Evolutionary conservation across 2,888 invertebrate genomes (phyloP).

Genomic region (Morinoia aosen): DNA sequence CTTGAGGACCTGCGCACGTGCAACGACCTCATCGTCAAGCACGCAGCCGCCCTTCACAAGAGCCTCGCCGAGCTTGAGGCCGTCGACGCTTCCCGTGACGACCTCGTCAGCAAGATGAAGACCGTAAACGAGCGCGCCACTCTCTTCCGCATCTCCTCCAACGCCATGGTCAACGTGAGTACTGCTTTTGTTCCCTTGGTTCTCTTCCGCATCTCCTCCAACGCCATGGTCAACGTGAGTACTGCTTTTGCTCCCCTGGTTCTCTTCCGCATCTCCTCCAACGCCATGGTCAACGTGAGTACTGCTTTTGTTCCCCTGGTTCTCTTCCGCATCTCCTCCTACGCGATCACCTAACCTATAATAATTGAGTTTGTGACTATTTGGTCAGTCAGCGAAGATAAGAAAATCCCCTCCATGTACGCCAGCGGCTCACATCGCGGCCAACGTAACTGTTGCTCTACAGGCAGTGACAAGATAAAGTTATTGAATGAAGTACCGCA

Average conservation of each 20-base stretch:
- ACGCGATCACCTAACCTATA: conserved; percentile 84
- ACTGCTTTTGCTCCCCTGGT: neutral
- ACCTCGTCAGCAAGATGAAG: conserved; percentile 83
- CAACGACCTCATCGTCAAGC: conserved; percentile 90
- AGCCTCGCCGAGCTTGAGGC: conserved; percentile 84
- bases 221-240: conserved; percentile 95
- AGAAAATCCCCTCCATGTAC: too few species aligned
- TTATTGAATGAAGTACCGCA: too few species aligned
- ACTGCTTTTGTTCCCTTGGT: neutral
- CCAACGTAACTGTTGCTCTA: too few species aligned
- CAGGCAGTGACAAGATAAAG: too few species aligned
- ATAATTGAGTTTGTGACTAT: too few species aligned
- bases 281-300: conserved; percentile 95
- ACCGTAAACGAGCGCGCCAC: conserved; percentile 93
- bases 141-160: conserved; percentile 94
- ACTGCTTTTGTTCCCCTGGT: neutral
- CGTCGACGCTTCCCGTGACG: conserved; percentile 75
- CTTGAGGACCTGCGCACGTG: conserved; percentile 93
- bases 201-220: conserved; percentile 94
- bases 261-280: conserved; percentile 90
- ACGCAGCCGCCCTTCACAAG: conserved; percentile 85
- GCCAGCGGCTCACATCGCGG: too few species aligned
- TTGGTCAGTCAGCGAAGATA: too few species aligned
- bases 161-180: conserved; percentile 95
- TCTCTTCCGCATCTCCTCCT: conserved; percentile 90